These are phyloP conservation scores for Umimayanthus chanpuru DNA, from an alignment of 92 coral and sea anemone genomes.

Conservation along the genomic window DNA sequence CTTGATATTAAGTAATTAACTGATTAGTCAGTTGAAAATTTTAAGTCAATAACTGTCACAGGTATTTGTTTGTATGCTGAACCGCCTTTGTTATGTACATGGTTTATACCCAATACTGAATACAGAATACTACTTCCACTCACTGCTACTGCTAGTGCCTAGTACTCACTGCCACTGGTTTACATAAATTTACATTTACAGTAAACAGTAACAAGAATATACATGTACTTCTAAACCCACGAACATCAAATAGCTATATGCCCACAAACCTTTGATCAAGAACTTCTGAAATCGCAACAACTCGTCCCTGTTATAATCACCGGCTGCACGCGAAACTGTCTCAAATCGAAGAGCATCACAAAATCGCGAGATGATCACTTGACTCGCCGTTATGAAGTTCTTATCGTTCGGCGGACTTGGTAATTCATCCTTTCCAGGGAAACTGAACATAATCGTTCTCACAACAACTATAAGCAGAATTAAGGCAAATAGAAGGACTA, in stretches of 20 bases:
- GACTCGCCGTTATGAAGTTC: slow-evolving; percentile 68
- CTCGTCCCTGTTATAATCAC: slow-evolving; percentile 70
- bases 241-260: neutral
- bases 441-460: slow-evolving; percentile 67
- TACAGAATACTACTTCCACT: no score
- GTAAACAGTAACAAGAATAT: no score
- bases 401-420: slow-evolving; percentile 64
- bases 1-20: no score
- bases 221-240: no score
- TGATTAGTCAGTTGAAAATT: no score
- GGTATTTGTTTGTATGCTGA: no score
- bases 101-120: no score
- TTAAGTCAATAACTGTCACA: no score
- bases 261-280: slow-evolving; percentile 65
- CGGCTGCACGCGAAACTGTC: slow-evolving; percentile 68
- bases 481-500: slow-evolving; percentile 39
- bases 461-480: slow-evolving; percentile 45
- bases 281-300: slow-evolving; percentile 69
- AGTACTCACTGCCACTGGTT: no score
- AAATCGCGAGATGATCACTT: slow-evolving; percentile 62
- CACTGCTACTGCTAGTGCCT: no score
- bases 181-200: no score
- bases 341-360: slow-evolving; percentile 70
- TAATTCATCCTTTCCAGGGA: slow-evolving; percentile 44
- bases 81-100: no score